Percentiles rank a stretch among this genome's conserved stretches.
phyloP scores from a whole-genome alignment of 2,113 vertebrate genomes.

The Neopipo cinnamomea region DNA sequence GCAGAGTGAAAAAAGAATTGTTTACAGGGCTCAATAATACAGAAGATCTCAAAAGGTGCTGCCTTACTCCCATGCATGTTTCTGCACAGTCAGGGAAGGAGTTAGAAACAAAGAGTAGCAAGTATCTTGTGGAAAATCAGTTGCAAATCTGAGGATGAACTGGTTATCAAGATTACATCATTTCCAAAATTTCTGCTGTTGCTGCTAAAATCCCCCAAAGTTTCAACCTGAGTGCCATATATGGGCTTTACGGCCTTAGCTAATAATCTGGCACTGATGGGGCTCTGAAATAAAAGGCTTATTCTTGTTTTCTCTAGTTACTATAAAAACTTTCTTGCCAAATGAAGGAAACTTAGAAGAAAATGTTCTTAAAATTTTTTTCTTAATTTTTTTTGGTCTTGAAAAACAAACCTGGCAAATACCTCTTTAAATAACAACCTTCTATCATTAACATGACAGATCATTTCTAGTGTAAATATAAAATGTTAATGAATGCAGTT shows the following conservation, averaged over 20 bases:
- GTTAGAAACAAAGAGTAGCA: not conserved
- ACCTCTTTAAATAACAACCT: not conserved
- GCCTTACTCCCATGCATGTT: not conserved
- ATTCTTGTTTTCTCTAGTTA: constrained; percentile 12
- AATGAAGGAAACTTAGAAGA: not conserved
- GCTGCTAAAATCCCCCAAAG: not conserved
- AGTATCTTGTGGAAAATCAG: not conserved
- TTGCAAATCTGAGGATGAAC: not conserved
- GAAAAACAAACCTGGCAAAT: not conserved
- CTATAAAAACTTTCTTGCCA: not conserved
- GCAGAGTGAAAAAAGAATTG: not conserved
- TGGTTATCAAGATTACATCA: not conserved
- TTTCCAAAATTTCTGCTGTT: not conserved
- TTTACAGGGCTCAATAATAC: not conserved
- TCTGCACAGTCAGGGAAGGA: not conserved
- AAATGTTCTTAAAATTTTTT: not conserved
- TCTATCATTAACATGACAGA: not conserved
- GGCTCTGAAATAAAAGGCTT: not conserved
- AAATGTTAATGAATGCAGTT: not conserved
- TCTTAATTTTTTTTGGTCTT: not conserved
- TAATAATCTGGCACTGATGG: not conserved
- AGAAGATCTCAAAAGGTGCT: not conserved
- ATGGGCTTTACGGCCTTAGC: not conserved
- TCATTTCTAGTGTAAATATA: not conserved
- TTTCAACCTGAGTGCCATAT: not conserved